These are phyloP conservation scores for Cantharis rustica DNA, from an alignment of 2,888 invertebrate genomes.

Conservation along the genomic window DNA sequence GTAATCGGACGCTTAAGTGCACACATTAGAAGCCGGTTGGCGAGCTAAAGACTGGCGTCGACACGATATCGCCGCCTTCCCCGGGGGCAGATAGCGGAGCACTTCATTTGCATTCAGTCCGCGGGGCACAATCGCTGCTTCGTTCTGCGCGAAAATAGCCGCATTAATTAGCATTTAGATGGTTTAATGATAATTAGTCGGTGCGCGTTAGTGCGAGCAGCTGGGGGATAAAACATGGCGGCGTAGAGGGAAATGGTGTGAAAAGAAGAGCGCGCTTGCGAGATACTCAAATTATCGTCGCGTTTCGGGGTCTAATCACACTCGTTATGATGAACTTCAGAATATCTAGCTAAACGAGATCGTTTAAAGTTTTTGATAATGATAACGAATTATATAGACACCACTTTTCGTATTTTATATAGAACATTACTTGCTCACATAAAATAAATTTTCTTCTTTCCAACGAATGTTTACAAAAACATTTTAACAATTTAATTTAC, in stretches of 20 bases:
- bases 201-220: constrained; percentile 50
- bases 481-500: not conserved
- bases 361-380: constrained; percentile 45
- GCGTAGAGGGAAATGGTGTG: constrained; percentile 53
- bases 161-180: constrained; percentile 63
- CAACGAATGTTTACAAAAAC: not conserved
- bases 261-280: constrained; percentile 51
- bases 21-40: constrained; percentile 28
- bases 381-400: constrained; percentile 39
- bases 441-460: not conserved
- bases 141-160: constrained; percentile 56
- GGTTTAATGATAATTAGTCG: constrained; percentile 61
- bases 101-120: constrained; percentile 58
- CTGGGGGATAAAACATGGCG: constrained; percentile 53
- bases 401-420: constrained; percentile 2
- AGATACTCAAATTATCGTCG: constrained; percentile 49
- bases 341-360: constrained; percentile 45
- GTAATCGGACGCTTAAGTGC: constrained; percentile 26
- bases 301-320: constrained; percentile 43
- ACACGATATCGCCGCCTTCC: constrained; percentile 32
- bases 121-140: constrained; percentile 53
- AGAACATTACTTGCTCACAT: not conserved
- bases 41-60: constrained; percentile 30
- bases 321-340: constrained; percentile 50
- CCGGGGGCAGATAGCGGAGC: constrained; percentile 35